These are phyloP conservation scores for Archilochus colubris DNA, from an alignment of 2,113 vertebrate genomes.

Conservation along the genomic window DNA sequence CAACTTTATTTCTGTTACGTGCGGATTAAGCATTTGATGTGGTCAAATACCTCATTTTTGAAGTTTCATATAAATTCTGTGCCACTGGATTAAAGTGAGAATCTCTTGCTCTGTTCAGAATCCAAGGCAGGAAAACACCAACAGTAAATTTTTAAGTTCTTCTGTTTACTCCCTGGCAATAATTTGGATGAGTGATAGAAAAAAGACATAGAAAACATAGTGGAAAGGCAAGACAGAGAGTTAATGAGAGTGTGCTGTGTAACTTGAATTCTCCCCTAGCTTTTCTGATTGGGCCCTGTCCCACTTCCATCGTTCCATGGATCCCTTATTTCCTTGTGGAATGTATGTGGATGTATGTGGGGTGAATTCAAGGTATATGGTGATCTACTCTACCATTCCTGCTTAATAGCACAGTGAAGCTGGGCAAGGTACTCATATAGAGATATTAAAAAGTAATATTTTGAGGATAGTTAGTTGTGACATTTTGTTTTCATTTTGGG, in stretches of 20 bases:
- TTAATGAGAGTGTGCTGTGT: neutral
- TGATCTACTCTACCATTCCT: neutral
- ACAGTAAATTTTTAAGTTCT: neutral
- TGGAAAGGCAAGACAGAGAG: neutral
- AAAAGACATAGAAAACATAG: neutral
- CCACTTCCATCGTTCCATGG: neutral
- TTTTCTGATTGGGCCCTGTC: neutral
- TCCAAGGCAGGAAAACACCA: neutral
- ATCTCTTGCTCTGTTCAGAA: neutral
- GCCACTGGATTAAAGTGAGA: neutral
- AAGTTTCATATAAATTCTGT: neutral
- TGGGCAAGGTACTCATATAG: neutral
- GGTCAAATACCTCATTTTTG: neutral
- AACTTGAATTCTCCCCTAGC: neutral
- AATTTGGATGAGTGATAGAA: neutral
- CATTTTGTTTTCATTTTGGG: neutral
- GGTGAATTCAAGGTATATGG: neutral
- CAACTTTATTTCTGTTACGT: neutral
- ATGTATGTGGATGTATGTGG: neutral
- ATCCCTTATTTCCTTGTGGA: neutral
- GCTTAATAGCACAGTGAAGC: neutral
- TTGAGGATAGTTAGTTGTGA: neutral
- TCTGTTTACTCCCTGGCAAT: neutral
- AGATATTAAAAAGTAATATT: neutral
- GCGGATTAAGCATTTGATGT: neutral